Evolutionary conservation across 1,140 invertebrate species (phyloP).

Genomic region (Reticulitermes speratus): DNA sequence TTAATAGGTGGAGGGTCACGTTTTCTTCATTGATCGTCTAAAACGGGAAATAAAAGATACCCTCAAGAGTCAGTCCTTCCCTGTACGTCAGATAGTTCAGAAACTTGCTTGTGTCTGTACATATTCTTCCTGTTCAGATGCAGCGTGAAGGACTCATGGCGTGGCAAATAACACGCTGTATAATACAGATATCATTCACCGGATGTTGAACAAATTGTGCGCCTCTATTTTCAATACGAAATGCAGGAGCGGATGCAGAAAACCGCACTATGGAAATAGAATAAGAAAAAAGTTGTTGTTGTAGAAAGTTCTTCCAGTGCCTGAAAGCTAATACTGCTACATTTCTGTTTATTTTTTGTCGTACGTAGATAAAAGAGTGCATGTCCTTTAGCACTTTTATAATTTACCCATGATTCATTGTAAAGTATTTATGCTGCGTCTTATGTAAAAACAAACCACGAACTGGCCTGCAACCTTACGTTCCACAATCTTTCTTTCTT

Average conservation of each 20-base stretch:
- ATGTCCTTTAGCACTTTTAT: background rate
- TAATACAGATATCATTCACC: background rate
- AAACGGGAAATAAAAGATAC: too few species aligned
- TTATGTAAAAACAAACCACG: background rate
- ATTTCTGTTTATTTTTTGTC: background rate
- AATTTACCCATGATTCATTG: background rate
- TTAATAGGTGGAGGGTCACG: too few species aligned
- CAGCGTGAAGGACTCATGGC: too few species aligned
- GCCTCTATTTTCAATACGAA: background rate
- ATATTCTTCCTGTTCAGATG: too few species aligned
- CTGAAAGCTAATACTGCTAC: background rate
- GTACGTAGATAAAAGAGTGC: background rate
- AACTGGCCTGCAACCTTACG: background rate
- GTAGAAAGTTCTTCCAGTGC: background rate
- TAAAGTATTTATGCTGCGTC: background rate
- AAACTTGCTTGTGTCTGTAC: too few species aligned
- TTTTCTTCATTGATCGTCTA: too few species aligned
- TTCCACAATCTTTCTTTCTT: too few species aligned
- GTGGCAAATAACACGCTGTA: background rate
- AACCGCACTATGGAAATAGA: background rate
- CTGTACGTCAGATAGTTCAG: too few species aligned
- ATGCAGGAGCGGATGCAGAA: background rate
- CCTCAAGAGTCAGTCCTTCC: too few species aligned
- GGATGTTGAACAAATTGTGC: background rate
- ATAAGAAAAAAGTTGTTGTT: background rate